Evolutionary conservation across 2,797 vertebrate genomes (phyloP).

Genomic region (Hipposideros larvatus): DNA sequence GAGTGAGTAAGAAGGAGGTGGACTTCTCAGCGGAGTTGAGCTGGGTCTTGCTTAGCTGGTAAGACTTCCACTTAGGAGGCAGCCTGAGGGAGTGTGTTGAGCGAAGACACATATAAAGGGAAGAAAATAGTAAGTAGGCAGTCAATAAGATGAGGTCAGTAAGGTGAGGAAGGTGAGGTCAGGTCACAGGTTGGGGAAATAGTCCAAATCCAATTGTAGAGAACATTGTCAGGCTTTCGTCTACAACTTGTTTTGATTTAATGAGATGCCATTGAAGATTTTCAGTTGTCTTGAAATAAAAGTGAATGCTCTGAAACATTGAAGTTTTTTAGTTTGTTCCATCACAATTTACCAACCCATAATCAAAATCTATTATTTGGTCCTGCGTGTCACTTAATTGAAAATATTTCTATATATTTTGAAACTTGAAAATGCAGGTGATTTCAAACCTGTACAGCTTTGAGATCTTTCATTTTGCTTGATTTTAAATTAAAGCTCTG

Average conservation of each 20-base stretch:
- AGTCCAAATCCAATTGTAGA: neutral
- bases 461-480: neutral
- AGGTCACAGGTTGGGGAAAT: neutral
- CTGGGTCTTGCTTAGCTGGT: neutral
- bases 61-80: neutral
- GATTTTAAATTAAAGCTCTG: constrained; percentile 53
- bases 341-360: neutral
- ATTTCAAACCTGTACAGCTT: neutral
- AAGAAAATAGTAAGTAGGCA: neutral
- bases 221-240: neutral
- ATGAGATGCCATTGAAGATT: neutral
- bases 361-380: neutral
- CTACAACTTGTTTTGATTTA: neutral
- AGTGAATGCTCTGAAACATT: constrained; percentile 25
- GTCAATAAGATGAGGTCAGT: neutral
- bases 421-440: constrained; percentile 53
- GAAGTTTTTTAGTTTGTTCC: neutral
- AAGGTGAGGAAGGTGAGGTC: neutral
- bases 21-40: neutral
- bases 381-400: neutral
- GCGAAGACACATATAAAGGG: neutral
- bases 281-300: constrained; percentile 24
- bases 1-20: neutral
- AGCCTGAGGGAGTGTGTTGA: neutral
- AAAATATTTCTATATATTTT: constrained; percentile 32